Evolutionary conservation across 1,140 invertebrate genomes (phyloP).

Genomic region (Zaprionus lachaisei): DNA sequence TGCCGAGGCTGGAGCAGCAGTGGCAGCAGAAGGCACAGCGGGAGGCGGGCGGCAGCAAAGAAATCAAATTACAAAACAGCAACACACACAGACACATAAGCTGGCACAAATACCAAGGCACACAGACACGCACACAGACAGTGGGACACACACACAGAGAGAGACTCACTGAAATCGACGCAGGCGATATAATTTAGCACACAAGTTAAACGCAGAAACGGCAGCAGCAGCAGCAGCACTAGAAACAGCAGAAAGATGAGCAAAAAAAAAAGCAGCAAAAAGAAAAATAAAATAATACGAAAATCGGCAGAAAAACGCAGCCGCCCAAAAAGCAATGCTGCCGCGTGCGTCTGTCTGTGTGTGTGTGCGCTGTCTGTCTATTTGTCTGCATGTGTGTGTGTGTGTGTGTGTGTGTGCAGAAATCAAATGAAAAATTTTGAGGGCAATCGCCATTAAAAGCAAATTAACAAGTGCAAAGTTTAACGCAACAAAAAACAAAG

Average conservation of each 20-base stretch:
- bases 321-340: constrained; percentile 46
- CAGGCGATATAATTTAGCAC: constrained; percentile 75
- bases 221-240: constrained; percentile 11
- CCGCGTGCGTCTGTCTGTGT: constrained; percentile 7
- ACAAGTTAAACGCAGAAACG: constrained; percentile 66
- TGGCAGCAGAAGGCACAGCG: constrained; percentile 53
- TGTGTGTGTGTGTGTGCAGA: constrained; percentile 27
- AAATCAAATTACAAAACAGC: constrained; percentile 83
- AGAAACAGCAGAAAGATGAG: constrained; percentile 17
- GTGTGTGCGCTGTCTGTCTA: constrained; percentile 5
- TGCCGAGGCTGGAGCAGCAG: constrained; percentile 30
- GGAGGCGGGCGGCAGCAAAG: constrained; percentile 77
- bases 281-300: constrained; percentile 29
- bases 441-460: constrained; percentile 59
- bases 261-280: constrained; percentile 34
- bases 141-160: constrained; percentile 47
- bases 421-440: constrained; percentile 62
- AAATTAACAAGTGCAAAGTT: constrained; percentile 69
- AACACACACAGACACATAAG: constrained; percentile 46
- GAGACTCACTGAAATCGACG: constrained; percentile 58
- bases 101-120: constrained; percentile 32
- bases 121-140: constrained; percentile 34
- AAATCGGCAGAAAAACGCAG: constrained; percentile 49
- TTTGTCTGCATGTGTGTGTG: constrained; percentile 12
- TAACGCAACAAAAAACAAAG: constrained; percentile 1